phyloP scores from a whole-genome alignment of 2,888 invertebrate genomes.

The Pomacea canaliculata region DNA sequence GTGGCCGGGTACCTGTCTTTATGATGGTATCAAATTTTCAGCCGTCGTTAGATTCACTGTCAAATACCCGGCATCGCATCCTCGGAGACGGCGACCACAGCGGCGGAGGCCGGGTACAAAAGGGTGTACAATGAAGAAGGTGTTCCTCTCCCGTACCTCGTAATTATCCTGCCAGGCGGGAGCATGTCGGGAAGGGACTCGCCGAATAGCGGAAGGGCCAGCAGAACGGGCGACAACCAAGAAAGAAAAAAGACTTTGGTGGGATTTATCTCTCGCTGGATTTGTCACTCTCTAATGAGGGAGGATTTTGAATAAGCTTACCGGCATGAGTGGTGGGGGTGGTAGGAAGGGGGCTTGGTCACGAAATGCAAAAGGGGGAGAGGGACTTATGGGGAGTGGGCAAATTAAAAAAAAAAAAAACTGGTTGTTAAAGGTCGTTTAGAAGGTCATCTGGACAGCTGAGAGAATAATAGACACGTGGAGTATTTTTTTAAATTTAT shows the following conservation, averaged over 20 bases:
- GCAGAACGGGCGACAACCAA: background rate
- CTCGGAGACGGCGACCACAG: background rate
- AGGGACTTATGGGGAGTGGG: background rate
- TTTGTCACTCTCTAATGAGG: too few relatives aligned
- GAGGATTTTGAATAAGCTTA: too few relatives aligned
- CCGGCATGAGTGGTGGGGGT: background rate
- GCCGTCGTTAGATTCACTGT: conserved; percentile 10
- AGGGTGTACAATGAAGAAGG: conserved; percentile 1
- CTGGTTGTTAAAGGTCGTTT: too few relatives aligned
- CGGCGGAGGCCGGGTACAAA: background rate
- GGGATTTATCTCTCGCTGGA: too few relatives aligned
- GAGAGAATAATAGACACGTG: too few relatives aligned
- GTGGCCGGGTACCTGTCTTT: background rate
- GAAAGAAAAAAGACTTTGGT: too few relatives aligned
- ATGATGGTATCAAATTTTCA: conserved; percentile 11
- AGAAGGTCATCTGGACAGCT: background rate
- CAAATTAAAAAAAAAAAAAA: background rate
- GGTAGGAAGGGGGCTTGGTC: background rate
- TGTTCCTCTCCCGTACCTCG: conserved; percentile 4
- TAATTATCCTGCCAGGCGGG: conserved; percentile 5
- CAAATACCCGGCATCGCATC: conserved; percentile 3
- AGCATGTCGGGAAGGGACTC: background rate
- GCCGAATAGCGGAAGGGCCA: background rate
- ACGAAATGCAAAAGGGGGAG: background rate
- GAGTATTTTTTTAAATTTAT: too few relatives aligned